phyloP scores from a whole-genome alignment of 1,140 invertebrate species.

The Pinna nobilis region DNA sequence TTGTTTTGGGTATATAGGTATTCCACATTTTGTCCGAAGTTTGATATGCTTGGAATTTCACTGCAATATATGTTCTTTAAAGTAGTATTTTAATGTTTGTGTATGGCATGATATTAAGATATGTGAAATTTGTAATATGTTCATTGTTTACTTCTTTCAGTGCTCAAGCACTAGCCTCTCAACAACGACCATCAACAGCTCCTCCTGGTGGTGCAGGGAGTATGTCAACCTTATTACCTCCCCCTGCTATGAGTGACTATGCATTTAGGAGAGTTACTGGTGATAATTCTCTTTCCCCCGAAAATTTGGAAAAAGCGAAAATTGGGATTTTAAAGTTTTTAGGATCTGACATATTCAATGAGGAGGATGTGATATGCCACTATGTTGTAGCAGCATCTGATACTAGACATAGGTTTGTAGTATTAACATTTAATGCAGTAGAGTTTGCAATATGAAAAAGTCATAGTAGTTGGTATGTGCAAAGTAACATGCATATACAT shows the following conservation, averaged over 20 bases:
- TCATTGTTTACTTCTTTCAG: background rate
- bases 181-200: slow-evolving; percentile 43
- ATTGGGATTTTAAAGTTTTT: slow-evolving; percentile 89
- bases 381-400: slow-evolving; percentile 90
- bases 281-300: slow-evolving; percentile 85
- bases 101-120: background rate
- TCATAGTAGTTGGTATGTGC: no score
- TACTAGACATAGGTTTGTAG: slow-evolving; percentile 79
- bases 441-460: no score
- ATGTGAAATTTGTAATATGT: background rate
- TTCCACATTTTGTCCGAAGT: no score
- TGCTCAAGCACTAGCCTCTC: slow-evolving; percentile 17
- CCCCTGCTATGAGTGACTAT: slow-evolving; percentile 86
- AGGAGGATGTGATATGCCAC: slow-evolving; percentile 85
- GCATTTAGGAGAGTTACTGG: slow-evolving; percentile 87
- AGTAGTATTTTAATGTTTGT: no score
- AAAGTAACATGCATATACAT: no score
- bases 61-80: no score
- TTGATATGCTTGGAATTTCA: no score
- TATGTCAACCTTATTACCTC: slow-evolving; percentile 65
- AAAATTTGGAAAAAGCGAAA: slow-evolving; percentile 89
- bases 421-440: background rate
- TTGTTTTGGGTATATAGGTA: no score
- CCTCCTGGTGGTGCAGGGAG: slow-evolving; percentile 58
- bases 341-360: slow-evolving; percentile 83